phyloP scores from a whole-genome alignment of 2,113 vertebrate genomes.

The Petrocephalus microphthalmus region DNA sequence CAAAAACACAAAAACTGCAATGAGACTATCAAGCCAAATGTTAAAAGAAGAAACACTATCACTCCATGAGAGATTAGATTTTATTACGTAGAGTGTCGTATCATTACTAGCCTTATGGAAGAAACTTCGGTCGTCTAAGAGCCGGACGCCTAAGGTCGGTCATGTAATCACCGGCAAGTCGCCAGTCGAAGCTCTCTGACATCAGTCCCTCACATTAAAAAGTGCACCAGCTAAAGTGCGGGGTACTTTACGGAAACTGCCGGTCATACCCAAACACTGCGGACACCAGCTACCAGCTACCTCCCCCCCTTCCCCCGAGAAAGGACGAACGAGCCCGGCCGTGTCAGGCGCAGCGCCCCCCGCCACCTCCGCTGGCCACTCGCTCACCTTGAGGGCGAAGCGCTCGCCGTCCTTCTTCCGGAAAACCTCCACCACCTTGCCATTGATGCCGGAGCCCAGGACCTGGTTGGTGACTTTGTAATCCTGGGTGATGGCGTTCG shows the following conservation, averaged over 20 bases:
- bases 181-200: not conserved
- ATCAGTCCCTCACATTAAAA: not conserved
- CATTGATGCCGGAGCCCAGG: conserved; percentile 89
- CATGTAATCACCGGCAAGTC: not conserved
- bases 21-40: too few relatives aligned
- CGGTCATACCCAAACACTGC: not conserved
- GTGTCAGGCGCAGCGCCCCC: not conserved
- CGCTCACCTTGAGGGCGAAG: conserved; percentile 80
- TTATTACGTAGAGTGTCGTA: not conserved
- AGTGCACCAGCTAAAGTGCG: not conserved
- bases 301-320: too few relatives aligned
- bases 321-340: not conserved
- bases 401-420: conserved; percentile 81
- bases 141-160: not conserved
- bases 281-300: not conserved
- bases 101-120: not conserved
- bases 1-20: too few relatives aligned
- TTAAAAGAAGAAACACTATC: too few relatives aligned
- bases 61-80: not conserved
- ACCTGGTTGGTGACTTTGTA: conserved; percentile 94
- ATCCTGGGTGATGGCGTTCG: conserved; percentile 87
- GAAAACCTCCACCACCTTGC: conserved; percentile 86
- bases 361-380: not conserved
- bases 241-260: not conserved
- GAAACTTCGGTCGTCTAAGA: not conserved